Conservation (phyloP, 2,113 vertebrate genomes). For the Electrona antarctica region DNA sequence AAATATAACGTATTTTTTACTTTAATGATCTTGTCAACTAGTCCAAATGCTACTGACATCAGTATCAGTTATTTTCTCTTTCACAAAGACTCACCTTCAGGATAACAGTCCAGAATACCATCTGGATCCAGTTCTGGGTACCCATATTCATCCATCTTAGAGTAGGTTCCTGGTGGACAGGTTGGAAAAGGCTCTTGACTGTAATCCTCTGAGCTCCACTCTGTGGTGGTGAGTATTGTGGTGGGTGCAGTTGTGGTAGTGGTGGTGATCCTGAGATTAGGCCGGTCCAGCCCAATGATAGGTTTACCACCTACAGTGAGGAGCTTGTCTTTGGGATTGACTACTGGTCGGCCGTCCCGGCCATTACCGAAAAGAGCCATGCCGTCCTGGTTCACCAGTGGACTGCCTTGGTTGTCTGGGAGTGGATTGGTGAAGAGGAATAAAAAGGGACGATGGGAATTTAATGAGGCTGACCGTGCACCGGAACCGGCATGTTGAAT, state of each 20-base stretch:
- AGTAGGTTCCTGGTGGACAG: slow-evolving; percentile 89
- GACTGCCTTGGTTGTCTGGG: slow-evolving; percentile 90
- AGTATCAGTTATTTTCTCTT: neutral
- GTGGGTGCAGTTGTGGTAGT: slow-evolving; percentile 69
- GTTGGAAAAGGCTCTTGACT: slow-evolving; percentile 75
- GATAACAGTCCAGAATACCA: slow-evolving; percentile 86
- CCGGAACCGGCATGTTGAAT: too few relatives aligned
- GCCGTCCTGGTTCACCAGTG: slow-evolving; percentile 90
- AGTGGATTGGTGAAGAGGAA: neutral
- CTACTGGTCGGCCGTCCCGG: slow-evolving; percentile 88
- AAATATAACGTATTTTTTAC: too few relatives aligned
- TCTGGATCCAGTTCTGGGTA: slow-evolving; percentile 78
- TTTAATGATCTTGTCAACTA: too few relatives aligned
- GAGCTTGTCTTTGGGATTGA: slow-evolving; percentile 91
- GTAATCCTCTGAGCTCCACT: slow-evolving; percentile 77
- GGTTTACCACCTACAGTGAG: slow-evolving; percentile 94
- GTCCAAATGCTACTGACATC: neutral
- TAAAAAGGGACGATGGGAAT: slow-evolving; percentile 20
- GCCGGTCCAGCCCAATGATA: slow-evolving; percentile 87
- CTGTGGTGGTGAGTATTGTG: slow-evolving; percentile 61
- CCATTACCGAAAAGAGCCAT: slow-evolving; percentile 93
- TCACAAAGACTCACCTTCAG: slow-evolving; percentile 83
- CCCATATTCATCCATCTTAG: slow-evolving; percentile 84
- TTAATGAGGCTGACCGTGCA: neutral
- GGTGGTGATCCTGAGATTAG: slow-evolving; percentile 80